These are phyloP conservation scores for Tribolium freemani DNA, from an alignment of 2,888 invertebrate genomes.

Conservation along the genomic window DNA sequence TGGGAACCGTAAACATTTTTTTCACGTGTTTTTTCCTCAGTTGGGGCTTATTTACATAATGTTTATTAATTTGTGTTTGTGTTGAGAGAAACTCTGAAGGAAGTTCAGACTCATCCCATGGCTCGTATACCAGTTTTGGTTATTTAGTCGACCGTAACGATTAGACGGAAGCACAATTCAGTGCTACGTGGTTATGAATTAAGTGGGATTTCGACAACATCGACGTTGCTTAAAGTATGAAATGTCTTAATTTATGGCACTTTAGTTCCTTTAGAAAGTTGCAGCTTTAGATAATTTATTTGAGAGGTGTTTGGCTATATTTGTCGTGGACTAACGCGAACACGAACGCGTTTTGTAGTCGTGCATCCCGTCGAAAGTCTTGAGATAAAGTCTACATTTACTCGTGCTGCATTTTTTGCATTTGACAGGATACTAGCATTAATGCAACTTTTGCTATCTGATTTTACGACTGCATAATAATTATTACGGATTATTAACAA, in stretches of 20 bases:
- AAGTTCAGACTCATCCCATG: background rate
- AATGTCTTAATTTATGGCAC: background rate
- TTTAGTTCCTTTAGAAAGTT: background rate
- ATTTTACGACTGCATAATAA: background rate
- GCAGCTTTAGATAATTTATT: background rate
- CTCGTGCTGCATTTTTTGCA: too few species aligned
- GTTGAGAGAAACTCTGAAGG: background rate
- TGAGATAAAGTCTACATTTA: too few species aligned
- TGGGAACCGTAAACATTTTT: background rate
- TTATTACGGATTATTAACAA: background rate
- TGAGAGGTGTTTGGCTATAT: background rate
- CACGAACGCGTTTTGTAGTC: background rate
- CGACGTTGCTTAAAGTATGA: background rate
- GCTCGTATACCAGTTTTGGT: background rate
- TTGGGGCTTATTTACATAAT: background rate
- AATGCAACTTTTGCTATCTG: background rate
- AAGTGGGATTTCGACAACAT: background rate
- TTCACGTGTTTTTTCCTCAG: background rate
- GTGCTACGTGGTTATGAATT: background rate
- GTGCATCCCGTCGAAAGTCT: too few species aligned
- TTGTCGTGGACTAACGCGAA: background rate
- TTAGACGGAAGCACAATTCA: conserved; percentile 2
- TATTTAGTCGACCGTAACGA: background rate
- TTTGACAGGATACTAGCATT: too few species aligned
- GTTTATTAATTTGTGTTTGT: background rate